Evolutionary conservation across 1,140 invertebrate genomes (phyloP).

Genomic region (Lepidotrigona ventralis): DNA sequence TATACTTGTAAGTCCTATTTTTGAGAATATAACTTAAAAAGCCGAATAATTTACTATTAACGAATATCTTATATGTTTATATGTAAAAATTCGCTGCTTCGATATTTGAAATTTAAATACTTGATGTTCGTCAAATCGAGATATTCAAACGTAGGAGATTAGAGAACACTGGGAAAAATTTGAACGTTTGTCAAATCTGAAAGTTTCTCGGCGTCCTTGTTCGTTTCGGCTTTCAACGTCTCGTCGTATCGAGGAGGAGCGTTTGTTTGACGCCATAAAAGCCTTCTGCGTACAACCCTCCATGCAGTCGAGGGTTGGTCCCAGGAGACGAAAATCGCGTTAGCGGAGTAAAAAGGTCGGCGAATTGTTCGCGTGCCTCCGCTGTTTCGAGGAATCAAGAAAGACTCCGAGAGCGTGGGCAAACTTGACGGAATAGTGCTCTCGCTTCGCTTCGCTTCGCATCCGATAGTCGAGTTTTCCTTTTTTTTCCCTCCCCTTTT

Average conservation of each 20-base stretch:
- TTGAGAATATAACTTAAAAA: too few species aligned
- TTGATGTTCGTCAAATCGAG: too few species aligned
- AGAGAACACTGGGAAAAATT: neutral
- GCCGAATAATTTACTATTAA: too few species aligned
- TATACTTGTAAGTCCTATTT: too few species aligned
- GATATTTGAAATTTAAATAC: too few species aligned
- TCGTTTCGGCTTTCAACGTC: neutral
- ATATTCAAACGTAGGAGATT: neutral
- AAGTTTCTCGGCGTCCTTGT: neutral
- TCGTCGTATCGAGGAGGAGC: neutral
- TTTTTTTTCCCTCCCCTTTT: too few species aligned
- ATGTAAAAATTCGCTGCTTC: too few species aligned
- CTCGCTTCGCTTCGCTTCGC: neutral
- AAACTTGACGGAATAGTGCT: slow-evolving; percentile 4
- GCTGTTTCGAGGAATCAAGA: neutral
- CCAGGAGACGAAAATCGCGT: slow-evolving; percentile 9
- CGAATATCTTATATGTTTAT: too few species aligned
- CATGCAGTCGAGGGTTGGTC: neutral
- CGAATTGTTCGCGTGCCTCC: neutral
- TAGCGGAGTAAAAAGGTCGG: slow-evolving; percentile 2
- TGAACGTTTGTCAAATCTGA: neutral
- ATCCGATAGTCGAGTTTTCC: neutral
- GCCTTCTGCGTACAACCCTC: neutral
- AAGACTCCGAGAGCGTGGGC: neutral
- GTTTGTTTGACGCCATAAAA: neutral